Base-by-base conservation (phyloP, 2,888 invertebrate genomes). In the Campoplex capitator region DNA sequence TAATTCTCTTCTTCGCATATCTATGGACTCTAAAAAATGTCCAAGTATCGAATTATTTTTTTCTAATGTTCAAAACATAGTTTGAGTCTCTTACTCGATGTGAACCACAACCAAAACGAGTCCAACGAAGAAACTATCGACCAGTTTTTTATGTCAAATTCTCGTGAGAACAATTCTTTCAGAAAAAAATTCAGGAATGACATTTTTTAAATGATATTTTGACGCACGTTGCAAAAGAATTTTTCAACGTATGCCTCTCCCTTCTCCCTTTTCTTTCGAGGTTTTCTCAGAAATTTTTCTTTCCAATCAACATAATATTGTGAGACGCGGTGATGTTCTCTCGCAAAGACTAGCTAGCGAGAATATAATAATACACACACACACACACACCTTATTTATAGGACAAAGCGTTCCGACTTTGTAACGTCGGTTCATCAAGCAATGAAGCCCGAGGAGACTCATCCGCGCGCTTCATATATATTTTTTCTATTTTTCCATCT, bases 261-360 rank as follows among this genome's bases (percentile, higher is more conserved):
- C 7, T 2, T 23, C 6, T 56, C 71, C n/a, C 6, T 70, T 28
- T 56, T 56, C 38, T 48, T 28, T 56, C 7, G 6, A 28, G 71
- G 13, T 56, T 76, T 84, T 84, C 79, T 65, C 62, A 45, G 75
- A 82, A 87, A n/a, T 58, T 74, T 42, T 81, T 58, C 42, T 70
- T 71, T 42, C 56, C 79, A 79, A 83, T 84, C 83, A 86, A 80
- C 83, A 67, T 71, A 76, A 82, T 82, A 84, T 84, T 82, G 84
- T 84, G 84, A 82, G 78, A 76, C 79, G 79, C 58, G 16, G 11
- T 32, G 32, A 62, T 42, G 9, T 78, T 74, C 74, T 74, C 74
- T 84, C 81, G 77, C 68, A 62, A 78, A 75, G 86, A 84, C 51
- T 18, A 42, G 54, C 51, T 18, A 42, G 54, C 73, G 16, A 23